Evolutionary conservation across 2,113 vertebrate genomes (phyloP), one percentile per base, ranked within the genome.

Genomic region (Rhipidura dahli): DNA sequence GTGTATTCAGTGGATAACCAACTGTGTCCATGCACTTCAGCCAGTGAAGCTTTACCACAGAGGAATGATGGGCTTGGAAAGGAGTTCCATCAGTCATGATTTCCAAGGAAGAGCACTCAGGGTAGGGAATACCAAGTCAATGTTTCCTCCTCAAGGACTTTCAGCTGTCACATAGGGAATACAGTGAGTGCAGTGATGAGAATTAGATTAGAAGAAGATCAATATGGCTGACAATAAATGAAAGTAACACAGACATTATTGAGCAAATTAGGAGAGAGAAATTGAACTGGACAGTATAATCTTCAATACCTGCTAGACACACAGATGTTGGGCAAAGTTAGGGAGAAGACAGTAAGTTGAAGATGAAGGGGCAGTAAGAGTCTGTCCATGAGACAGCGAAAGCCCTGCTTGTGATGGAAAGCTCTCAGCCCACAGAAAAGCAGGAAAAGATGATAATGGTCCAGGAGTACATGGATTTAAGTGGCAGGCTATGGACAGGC

Each of bases 151-250:
- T 96, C 95, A 97, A 97, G 96, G 97, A 97, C 95, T 97, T 94
- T 93, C 63, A 83, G 86, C 95, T 97, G 96, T 96, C 96, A 96
- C 89, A 60, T 6, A 69, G 84, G 86, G 94, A 96, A 96, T 96
- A 94, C 90, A 94, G 93, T 96, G 94, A 95, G 87, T 61, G 71
- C 79, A 85, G 93, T 94, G 95, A 96, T 96, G 94, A 94, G 94
- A 97, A 97, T 97, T 97, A 96, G 94, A 96, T 97, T 96, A 97
- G 96, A 97, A 94, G 83, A 93, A 90, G 96, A 97, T 97, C 97
- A 95, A 97, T 97, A 97, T 90, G 93, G 76, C 82, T 97, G 97
- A 96, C 96, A 97, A 96, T 97, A 97, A 97, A 97, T 96, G 95
- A 89, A 96, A 97, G 95, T 92, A 96, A 94, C 96, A 96, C 72